Conservation (phyloP, 2,113 vertebrate genomes). For the Carassius auratus region DNA sequence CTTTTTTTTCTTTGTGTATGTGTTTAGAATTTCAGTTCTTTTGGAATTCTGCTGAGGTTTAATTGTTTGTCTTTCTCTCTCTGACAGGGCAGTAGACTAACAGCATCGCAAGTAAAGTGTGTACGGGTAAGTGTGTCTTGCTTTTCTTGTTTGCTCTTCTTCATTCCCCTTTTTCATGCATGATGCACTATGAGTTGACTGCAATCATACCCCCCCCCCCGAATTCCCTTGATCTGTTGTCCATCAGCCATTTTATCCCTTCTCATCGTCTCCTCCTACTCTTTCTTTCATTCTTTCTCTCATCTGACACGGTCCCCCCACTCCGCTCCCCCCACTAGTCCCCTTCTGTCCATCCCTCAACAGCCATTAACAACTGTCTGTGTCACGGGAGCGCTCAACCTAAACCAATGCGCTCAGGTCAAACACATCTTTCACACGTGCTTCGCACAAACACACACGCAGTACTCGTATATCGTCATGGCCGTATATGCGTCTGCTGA, state of each 20-base stretch:
- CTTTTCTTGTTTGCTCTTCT: constrained; percentile 1
- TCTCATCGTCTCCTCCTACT: constrained; percentile 1
- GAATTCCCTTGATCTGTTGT: constrained; percentile 40
- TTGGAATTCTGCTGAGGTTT: constrained; percentile 41
- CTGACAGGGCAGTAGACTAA: constrained; percentile 27
- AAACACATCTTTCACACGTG: constrained; percentile 34
- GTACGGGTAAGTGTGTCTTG: constrained; percentile 51
- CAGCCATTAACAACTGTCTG: constrained; percentile 42
- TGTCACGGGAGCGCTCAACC: constrained; percentile 41
- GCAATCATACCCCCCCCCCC: background rate
- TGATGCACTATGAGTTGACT: constrained; percentile 14
- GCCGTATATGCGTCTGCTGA: constrained; percentile 15
- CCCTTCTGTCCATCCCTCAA: constrained; percentile 41
- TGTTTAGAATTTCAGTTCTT: constrained; percentile 37
- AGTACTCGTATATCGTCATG: constrained; percentile 8
- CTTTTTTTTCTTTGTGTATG: constrained; percentile 26
- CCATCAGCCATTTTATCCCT: constrained; percentile 54
- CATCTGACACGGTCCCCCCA: constrained; percentile 19
- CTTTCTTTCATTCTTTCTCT: constrained; percentile 37
- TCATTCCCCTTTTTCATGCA: background rate
- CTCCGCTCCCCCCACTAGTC: constrained; percentile 1
- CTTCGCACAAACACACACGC: constrained; percentile 7
- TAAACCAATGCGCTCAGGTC: constrained; percentile 42
- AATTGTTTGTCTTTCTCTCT: constrained; percentile 28
- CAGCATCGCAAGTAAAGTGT: constrained; percentile 5